Evolutionary conservation across 1,140 invertebrate species (phyloP).

Genomic region (Luehdorfia chinensis): DNA sequence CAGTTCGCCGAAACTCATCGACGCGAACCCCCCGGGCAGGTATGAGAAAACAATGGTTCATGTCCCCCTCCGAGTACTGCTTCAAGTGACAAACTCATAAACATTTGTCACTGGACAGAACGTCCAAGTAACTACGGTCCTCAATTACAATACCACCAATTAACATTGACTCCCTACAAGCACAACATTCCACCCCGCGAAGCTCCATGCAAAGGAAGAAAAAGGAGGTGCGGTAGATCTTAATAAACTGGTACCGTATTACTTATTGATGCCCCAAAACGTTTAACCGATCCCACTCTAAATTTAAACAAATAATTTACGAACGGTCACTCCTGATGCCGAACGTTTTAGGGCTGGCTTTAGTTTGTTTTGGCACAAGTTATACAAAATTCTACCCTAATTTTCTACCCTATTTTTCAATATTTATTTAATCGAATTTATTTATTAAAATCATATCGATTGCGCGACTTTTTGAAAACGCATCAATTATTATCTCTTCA

Average conservation of each 20-base stretch:
- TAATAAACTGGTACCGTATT: slow-evolving; percentile 43
- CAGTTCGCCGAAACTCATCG: slow-evolving; percentile 36
- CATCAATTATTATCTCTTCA: too few relatives aligned
- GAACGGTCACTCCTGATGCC: slow-evolving; percentile 62
- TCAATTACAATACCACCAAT: slow-evolving; percentile 42
- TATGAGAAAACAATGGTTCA: slow-evolving; percentile 34
- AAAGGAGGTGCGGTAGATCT: slow-evolving; percentile 23
- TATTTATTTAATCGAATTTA: too few relatives aligned
- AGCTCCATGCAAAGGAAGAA: background rate
- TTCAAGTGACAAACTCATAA: slow-evolving; percentile 72
- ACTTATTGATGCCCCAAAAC: slow-evolving; percentile 71
- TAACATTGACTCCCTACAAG: slow-evolving; percentile 26
- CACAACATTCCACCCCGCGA: background rate
- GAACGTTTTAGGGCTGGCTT: slow-evolving; percentile 48
- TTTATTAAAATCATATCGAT: too few relatives aligned
- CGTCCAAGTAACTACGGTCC: slow-evolving; percentile 60
- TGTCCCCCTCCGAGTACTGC: slow-evolving; percentile 27
- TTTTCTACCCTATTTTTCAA: background rate
- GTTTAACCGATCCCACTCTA: slow-evolving; percentile 69
- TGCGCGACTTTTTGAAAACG: too few relatives aligned
- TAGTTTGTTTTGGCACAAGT: slow-evolving; percentile 2
- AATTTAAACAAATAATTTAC: slow-evolving; percentile 75
- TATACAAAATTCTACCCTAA: background rate
- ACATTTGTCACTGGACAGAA: slow-evolving; percentile 68
- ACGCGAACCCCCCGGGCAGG: slow-evolving; percentile 29